A percentile compares a stretch with the other conserved stretches of the same genome.
phyloP scores from a whole-genome alignment of 2,113 vertebrate genomes.

The Glaucomys volans region DNA sequence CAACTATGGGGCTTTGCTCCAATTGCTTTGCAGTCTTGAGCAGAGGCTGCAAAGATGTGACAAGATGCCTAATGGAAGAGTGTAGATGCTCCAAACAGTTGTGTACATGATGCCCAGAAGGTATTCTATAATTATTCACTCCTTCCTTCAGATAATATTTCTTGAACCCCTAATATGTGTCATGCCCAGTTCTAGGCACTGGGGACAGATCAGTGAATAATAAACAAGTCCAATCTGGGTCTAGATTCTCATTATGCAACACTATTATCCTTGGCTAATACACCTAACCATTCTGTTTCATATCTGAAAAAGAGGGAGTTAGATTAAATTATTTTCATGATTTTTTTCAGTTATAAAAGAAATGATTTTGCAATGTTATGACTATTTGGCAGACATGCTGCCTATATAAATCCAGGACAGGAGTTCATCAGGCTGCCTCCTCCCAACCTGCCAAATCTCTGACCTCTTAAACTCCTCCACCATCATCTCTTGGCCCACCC shows the following conservation, averaged over 20 bases:
- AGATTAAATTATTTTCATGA: slow-evolving; percentile 1
- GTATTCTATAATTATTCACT: neutral
- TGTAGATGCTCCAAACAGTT: neutral
- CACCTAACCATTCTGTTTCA: slow-evolving; percentile 7
- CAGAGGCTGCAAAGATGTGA: neutral
- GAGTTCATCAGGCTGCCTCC: neutral
- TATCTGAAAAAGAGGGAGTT: neutral
- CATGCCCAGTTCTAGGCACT: neutral
- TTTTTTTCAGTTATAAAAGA: slow-evolving; percentile 55
- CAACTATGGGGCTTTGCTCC: neutral
- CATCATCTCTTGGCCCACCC: neutral
- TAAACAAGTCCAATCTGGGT: neutral
- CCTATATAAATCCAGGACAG: neutral
- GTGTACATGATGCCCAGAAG: neutral
- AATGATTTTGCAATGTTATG: slow-evolving; percentile 28
- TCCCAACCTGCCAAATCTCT: slow-evolving; percentile 46
- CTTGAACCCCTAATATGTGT: neutral
- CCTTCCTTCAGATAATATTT: neutral
- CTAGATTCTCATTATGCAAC: slow-evolving; percentile 4
- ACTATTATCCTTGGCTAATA: neutral
- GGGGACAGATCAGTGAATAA: neutral
- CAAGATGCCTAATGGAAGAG: neutral
- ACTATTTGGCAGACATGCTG: neutral
- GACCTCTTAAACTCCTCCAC: slow-evolving; percentile 34
- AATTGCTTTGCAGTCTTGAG: neutral